A percentile compares a stretch with the other conserved stretches of the same genome.
These are phyloP conservation scores for Brenthis daphne DNA, from an alignment of 2,888 invertebrate genomes.

Conservation along the genomic window DNA sequence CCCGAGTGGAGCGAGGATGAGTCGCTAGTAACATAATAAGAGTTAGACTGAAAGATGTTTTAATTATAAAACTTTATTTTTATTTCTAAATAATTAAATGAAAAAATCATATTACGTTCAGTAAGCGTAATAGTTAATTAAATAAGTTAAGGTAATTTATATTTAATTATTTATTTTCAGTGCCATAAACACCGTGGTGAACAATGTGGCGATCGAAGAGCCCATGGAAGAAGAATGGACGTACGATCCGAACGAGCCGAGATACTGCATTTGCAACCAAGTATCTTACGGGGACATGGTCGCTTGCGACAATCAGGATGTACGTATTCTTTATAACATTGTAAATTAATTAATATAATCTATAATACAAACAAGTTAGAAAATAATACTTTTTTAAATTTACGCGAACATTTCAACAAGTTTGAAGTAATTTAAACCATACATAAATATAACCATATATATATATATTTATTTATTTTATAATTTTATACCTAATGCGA, in stretches of 20 bases:
- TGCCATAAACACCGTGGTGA: slow-evolving; percentile 79
- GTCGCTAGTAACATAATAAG: background rate
- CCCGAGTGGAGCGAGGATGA: no score
- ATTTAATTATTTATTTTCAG: slow-evolving; percentile 40
- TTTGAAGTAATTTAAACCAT: no score
- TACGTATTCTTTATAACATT: slow-evolving; percentile 71
- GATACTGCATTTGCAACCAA: slow-evolving; percentile 97
- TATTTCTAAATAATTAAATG: no score
- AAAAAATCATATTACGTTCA: no score
- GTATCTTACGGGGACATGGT: slow-evolving; percentile 99
- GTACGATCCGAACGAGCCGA: slow-evolving; percentile 97
- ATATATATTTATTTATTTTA: no score
- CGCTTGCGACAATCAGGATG: slow-evolving; percentile 98
- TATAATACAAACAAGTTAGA: no score
- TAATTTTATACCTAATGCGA: no score
- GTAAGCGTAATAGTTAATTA: no score
- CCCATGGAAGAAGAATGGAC: slow-evolving; percentile 91
- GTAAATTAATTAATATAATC: no score
- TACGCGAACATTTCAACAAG: no score
- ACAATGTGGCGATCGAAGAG: slow-evolving; percentile 70
- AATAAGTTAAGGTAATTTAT: background rate
- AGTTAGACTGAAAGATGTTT: background rate
- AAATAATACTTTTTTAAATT: no score
- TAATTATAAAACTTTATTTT: background rate
- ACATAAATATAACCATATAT: no score